A percentile compares a stretch with the other conserved stretches of the same genome.
These are phyloP conservation scores for Cantharis flavilabris DNA, from an alignment of 2,888 invertebrate genomes.

Conservation along the genomic window DNA sequence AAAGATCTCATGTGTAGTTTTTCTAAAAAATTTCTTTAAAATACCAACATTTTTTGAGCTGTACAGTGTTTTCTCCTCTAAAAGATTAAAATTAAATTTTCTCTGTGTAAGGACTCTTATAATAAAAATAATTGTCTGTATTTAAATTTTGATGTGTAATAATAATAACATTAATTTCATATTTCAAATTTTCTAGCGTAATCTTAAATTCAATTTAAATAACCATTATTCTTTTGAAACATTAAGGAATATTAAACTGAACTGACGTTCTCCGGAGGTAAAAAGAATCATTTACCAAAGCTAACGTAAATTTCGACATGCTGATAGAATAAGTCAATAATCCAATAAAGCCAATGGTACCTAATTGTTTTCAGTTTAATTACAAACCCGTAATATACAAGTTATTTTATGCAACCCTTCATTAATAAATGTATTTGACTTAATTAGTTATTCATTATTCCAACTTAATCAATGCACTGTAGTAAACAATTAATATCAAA, in stretches of 20 bases:
- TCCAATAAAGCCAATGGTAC: neutral
- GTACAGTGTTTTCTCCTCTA: too few relatives aligned
- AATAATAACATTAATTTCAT: neutral
- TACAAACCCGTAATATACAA: neutral
- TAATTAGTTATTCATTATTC: neutral
- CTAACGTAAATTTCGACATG: neutral
- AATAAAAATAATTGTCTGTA: neutral
- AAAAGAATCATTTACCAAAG: neutral
- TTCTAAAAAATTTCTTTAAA: too few relatives aligned
- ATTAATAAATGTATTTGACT: neutral
- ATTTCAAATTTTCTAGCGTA: neutral
- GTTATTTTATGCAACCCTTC: neutral
- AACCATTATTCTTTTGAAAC: neutral
- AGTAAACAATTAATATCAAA: neutral
- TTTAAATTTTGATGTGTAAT: neutral
- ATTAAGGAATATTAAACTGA: neutral
- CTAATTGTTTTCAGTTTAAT: neutral
- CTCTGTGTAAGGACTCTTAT: neutral
- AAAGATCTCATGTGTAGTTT: too few relatives aligned
- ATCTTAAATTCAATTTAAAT: neutral
- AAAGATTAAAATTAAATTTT: too few relatives aligned
- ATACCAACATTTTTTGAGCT: too few relatives aligned
- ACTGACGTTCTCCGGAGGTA: neutral
- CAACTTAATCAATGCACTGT: neutral
- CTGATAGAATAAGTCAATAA: neutral